Base-by-base conservation (phyloP, 1,140 invertebrate species). In the Drosophila sp. region DNA sequence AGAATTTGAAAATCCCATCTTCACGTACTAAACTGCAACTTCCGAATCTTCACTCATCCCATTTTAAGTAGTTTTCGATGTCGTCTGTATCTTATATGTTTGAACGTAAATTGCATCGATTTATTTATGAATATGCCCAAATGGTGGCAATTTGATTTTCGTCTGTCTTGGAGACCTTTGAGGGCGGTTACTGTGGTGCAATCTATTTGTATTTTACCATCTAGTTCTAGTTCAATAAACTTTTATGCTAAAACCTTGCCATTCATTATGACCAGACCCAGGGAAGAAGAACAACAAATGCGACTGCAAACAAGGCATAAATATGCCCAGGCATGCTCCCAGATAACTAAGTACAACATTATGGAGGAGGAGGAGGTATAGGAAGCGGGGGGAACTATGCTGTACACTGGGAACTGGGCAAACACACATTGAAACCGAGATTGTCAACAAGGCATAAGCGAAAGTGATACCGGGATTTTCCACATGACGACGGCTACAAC, bases 401-500 rank as follows among this genome's bases (percentile, higher is more conserved):
- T 8, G 41, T 14, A 8, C 1, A 13, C 9, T 21, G 7, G 8
- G 34, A 54, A 61, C 70, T 65, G 78, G 75, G 62, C 71, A 29
- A 50, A 50, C 46, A 79, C 75, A 89, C 83, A 87, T 64, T 87
- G 82, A 82, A 87, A 82, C 82, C 83, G 83, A 87, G 82, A 87
- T 87, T 87, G 82, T 87, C 83, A 87, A 87, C 83, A 87, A 64
- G 79, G 79, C 80, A 76, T 70, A 89, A 89, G 83, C 83, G 83
- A 89, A 89, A 89, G 83, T 89, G 83, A 89, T 89, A 89, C 83
- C 53, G 80, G 83, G 83, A 89, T 89, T 89, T 89, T 80, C 73
- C 73, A 70, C 83, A 80, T 76, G 61, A 76, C 54, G 59, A 64
- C 53, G 62, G 66, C 65, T 56, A 54, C 75, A 34, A 63, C 82